These are phyloP conservation scores for Columba livia DNA, from an alignment of 2,113 vertebrate species.

Conservation along the genomic window DNA sequence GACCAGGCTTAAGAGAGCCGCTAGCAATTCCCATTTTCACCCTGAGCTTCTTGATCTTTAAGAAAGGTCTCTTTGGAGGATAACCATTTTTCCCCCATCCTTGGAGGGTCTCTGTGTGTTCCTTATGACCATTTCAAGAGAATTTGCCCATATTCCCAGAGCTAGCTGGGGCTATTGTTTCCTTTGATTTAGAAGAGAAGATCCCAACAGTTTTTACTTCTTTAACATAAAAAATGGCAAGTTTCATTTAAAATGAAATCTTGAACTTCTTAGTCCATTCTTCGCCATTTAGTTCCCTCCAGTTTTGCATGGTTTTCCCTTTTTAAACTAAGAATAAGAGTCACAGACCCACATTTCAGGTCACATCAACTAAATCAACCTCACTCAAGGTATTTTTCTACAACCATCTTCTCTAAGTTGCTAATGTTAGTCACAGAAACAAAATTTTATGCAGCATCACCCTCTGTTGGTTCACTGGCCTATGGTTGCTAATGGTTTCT, in stretches of 20 bases:
- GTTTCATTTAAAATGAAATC: background rate
- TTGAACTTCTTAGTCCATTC: background rate
- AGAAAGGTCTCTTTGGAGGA: background rate
- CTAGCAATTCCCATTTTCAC: background rate
- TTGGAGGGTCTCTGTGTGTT: background rate
- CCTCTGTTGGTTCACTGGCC: background rate
- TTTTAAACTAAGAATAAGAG: background rate
- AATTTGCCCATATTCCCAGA: background rate
- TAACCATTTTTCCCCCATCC: background rate
- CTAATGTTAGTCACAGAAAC: background rate
- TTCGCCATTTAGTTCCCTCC: background rate
- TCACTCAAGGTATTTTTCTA: background rate
- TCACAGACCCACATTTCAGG: background rate
- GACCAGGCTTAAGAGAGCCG: background rate
- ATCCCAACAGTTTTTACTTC: background rate
- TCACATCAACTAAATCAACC: background rate
- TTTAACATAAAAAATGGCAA: background rate
- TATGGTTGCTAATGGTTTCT: background rate
- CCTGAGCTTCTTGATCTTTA: background rate
- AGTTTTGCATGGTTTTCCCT: background rate
- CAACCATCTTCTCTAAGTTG: background rate
- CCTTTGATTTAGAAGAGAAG: background rate
- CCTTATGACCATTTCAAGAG: background rate
- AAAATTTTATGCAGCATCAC: background rate
- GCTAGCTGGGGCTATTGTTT: background rate